Evolutionary conservation across 2,113 vertebrate species (phyloP), one percentile per base, ranked within the genome.

Genomic region (Phylloscopus trochiloides): DNA sequence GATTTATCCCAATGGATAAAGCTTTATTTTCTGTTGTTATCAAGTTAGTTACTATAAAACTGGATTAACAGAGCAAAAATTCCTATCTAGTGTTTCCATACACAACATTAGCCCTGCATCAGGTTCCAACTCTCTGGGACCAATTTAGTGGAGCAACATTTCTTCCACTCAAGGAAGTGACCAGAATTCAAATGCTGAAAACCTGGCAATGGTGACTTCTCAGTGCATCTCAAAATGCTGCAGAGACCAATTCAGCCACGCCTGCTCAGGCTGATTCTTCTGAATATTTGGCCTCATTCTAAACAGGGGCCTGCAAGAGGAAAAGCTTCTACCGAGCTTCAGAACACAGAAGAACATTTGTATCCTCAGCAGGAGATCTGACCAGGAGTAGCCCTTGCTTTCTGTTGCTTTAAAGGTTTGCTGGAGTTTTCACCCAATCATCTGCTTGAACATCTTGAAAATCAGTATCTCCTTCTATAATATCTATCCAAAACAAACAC

Each of bases 371-470:
- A 65, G 94, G 94, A 93, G 77, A 93, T 91, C 83, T 97, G 95
- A 96, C 96, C 95, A 94, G 91, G 85, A 83, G 79, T 94, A 96
- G 94, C 93, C 94, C 97, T 96, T 94, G 86, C 85, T 97, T 98
- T 96, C 91, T 94, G 95, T 96, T 96, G 86, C 95, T 97, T 97
- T 95, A 96, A 97, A 97, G 97, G 97, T 97, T 98, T 97, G 73
- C 86, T 97, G 87, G 93, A 98, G 87, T 97, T 97, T 97, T 96
- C 78, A 77, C 95, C 96, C 98, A 97, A 97, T 98, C 97, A 98
- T 98, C 97, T 98, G 97, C 94, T 97, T 96, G 84, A 98, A 95
- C 97, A 98, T 98, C 98, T 98, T 98, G 98, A 97, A 98, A 98
- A 96, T 96, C 96, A 98, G 72, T 97, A 96, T 97, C 97, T 97